A percentile compares a stretch with the other conserved stretches of the same genome.
These are phyloP conservation scores for Melanotaenia nigrans DNA, from an alignment of 2,797 vertebrate genomes.

Conservation along the genomic window DNA sequence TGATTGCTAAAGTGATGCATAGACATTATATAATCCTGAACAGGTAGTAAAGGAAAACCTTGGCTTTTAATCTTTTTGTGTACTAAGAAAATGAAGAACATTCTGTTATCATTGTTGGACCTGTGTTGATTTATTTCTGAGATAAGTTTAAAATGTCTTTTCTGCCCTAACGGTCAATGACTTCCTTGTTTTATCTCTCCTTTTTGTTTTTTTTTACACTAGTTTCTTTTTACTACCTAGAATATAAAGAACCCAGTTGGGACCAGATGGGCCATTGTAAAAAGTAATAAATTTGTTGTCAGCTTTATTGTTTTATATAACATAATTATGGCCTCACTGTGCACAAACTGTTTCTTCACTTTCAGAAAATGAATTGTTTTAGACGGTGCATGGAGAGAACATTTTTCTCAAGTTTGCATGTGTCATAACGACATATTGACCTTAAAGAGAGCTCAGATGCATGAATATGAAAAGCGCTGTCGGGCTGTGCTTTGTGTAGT, in stretches of 20 bases:
- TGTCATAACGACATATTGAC: constrained; percentile 6
- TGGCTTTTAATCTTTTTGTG: not conserved
- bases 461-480: not conserved
- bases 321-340: constrained; percentile 44
- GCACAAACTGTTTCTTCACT: constrained; percentile 45
- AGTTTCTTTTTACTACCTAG: constrained; percentile 13
- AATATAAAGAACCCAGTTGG: constrained; percentile 4
- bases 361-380: constrained; percentile 40
- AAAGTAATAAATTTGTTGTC: constrained; percentile 46
- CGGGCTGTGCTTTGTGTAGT: not conserved
- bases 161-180: not conserved
- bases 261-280: constrained; percentile 57
- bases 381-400: constrained; percentile 4
- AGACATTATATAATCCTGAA: not conserved
- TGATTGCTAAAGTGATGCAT: not conserved
- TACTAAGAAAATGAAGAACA: not conserved
- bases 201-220: not conserved
- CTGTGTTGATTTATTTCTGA: constrained; percentile 14
- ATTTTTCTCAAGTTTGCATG: constrained; percentile 11
- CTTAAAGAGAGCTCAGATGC: constrained; percentile 5
- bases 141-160: constrained; percentile 25
- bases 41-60: not conserved
- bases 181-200: not conserved
- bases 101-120: constrained; percentile 10
- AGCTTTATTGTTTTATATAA: constrained; percentile 53